phyloP scores from a whole-genome alignment of 2,888 invertebrate genomes.

The Hololepta plana region DNA sequence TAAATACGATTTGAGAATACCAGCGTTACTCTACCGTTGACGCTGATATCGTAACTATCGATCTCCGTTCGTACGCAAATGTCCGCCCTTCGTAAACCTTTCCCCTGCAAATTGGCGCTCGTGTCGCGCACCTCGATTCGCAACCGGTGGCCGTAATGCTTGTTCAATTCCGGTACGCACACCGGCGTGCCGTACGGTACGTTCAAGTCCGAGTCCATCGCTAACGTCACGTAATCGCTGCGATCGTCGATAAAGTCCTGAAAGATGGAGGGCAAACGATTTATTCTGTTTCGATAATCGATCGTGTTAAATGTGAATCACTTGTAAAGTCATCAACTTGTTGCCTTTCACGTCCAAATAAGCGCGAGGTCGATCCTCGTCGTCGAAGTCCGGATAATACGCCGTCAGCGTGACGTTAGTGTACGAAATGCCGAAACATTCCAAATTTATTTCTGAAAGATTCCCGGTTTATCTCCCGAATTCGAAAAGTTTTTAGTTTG shows the following conservation, averaged over 20 bases:
- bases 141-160: slow-evolving; percentile 28
- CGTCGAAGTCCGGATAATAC: slow-evolving; percentile 29
- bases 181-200: slow-evolving; percentile 28
- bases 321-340: slow-evolving; percentile 30
- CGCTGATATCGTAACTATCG: slow-evolving; percentile 31
- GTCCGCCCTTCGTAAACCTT: slow-evolving; percentile 27
- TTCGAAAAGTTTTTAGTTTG: too few species aligned
- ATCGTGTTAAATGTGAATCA: too few species aligned
- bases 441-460: slow-evolving; percentile 19
- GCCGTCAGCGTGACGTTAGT: slow-evolving; percentile 30
- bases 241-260: slow-evolving; percentile 33
- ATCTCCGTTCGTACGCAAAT: slow-evolving; percentile 32
- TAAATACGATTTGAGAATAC: slow-evolving; percentile 18
- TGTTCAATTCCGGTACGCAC: slow-evolving; percentile 32
- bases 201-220: slow-evolving; percentile 28
- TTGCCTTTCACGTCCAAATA: slow-evolving; percentile 27
- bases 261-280: slow-evolving; percentile 8
- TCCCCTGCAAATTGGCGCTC: slow-evolving; percentile 23
- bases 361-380: slow-evolving; percentile 25
- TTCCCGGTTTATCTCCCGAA: too few species aligned
- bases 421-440: slow-evolving; percentile 25
- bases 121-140: slow-evolving; percentile 29
- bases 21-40: slow-evolving; percentile 28
- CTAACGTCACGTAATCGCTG: slow-evolving; percentile 27
- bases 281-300: neutral